These are phyloP conservation scores for Mimumesa dahlbomi DNA, from an alignment of 2,888 invertebrate genomes.

Conservation along the genomic window DNA sequence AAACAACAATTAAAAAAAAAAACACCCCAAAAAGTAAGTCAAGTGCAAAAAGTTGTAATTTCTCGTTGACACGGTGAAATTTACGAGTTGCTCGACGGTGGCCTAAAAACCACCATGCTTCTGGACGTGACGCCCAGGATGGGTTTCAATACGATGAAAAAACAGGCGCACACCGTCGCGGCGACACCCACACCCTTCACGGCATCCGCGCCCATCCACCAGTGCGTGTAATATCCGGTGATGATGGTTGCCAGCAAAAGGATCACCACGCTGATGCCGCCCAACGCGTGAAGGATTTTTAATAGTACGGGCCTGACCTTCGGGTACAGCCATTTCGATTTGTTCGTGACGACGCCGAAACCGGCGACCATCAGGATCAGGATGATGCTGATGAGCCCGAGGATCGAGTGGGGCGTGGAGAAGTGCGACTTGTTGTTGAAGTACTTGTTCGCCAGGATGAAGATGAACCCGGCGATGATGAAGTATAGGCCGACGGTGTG, in stretches of 20 bases:
- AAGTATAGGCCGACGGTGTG: slow-evolving; percentile 68
- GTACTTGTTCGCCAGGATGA: slow-evolving; percentile 71
- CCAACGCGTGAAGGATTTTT: slow-evolving; percentile 73
- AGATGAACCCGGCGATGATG: slow-evolving; percentile 67
- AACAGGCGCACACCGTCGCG: slow-evolving; percentile 70
- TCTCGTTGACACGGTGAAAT: too few relatives aligned
- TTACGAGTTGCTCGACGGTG: slow-evolving; percentile 39
- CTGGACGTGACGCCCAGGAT: slow-evolving; percentile 70
- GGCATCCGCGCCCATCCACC: slow-evolving; percentile 58
- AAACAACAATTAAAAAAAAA: too few relatives aligned
- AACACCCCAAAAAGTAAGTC: too few relatives aligned
- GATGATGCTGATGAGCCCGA: slow-evolving; percentile 72
- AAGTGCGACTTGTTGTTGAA: slow-evolving; percentile 62
- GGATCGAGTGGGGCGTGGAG: slow-evolving; percentile 66
- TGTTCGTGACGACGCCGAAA: slow-evolving; percentile 73
- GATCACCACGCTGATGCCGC: slow-evolving; percentile 70
- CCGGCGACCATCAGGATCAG: slow-evolving; percentile 57
- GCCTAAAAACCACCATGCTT: slow-evolving; percentile 62
- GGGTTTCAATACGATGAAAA: slow-evolving; percentile 73
- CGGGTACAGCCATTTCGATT: slow-evolving; percentile 74
- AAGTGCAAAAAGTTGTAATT: too few relatives aligned
- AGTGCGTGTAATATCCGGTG: slow-evolving; percentile 70
- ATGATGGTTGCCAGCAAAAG: slow-evolving; percentile 72
- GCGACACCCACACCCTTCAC: slow-evolving; percentile 68
- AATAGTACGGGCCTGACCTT: slow-evolving; percentile 69